phyloP scores from a whole-genome alignment of 2,113 vertebrate genomes.

The Rousettus leschenaultii region DNA sequence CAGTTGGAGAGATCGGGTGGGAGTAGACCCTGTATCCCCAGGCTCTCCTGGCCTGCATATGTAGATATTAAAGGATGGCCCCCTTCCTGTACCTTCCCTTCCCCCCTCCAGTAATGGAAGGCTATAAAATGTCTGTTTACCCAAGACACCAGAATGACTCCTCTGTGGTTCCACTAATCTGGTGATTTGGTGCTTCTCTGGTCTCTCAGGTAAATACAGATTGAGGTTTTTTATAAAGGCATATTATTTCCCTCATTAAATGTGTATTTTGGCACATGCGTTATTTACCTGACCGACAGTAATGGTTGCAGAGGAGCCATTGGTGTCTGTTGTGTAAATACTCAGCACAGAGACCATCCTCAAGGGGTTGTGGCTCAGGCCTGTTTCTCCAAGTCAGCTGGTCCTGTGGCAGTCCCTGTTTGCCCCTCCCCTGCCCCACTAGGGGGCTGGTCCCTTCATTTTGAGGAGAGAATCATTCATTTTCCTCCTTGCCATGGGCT shows the following conservation, averaged over 20 bases:
- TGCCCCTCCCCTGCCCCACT: not conserved
- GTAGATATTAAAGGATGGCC: constrained; percentile 55
- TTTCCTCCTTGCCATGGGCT: constrained; percentile 18
- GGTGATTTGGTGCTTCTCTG: constrained; percentile 81
- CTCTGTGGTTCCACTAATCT: constrained; percentile 84
- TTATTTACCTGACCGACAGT: constrained; percentile 86
- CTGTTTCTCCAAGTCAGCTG: constrained; percentile 42
- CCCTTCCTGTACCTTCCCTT: constrained; percentile 25
- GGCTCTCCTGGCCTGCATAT: not conserved
- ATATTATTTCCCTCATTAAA: constrained; percentile 88
- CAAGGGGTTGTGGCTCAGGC: constrained; percentile 51
- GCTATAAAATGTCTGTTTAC: constrained; percentile 83
- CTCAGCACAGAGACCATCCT: constrained; percentile 60
- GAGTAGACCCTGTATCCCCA: constrained; percentile 5
- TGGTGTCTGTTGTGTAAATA: constrained; percentile 83
- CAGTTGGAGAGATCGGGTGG: not conserved
- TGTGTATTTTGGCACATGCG: constrained; percentile 85
- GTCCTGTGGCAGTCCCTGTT: not conserved
- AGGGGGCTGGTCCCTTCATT: constrained; percentile 13
- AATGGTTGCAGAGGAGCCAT: constrained; percentile 81
- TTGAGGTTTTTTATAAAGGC: constrained; percentile 82
- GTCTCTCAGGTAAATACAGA: constrained; percentile 87
- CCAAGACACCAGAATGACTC: constrained; percentile 81
- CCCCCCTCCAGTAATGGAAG: constrained; percentile 65
- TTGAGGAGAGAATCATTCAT: constrained; percentile 38